Conservation (phyloP, 1,140 invertebrate species). For the Drosophila nannoptera region DNA sequence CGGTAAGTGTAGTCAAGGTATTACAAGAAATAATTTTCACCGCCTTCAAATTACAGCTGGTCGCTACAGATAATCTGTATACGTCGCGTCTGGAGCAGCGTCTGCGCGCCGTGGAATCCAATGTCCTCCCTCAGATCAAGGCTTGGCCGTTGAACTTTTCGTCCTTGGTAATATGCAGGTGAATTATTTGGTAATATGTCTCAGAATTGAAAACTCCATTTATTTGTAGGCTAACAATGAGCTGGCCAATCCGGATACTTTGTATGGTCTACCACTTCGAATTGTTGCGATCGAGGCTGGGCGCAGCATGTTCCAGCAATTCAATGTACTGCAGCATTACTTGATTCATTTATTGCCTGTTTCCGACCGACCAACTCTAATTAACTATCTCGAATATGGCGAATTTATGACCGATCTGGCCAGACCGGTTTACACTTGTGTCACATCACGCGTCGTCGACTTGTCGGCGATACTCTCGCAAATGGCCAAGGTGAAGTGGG, state of each 20-base stretch:
- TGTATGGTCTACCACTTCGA: constrained; percentile 91
- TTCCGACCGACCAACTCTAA: constrained; percentile 78
- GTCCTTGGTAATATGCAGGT: constrained; percentile 56
- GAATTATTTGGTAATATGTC: background rate
- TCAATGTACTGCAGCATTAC: constrained; percentile 89
- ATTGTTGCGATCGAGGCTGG: constrained; percentile 95
- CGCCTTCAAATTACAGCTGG: constrained; percentile 58
- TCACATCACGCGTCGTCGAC: constrained; percentile 89
- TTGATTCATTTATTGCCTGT: constrained; percentile 86
- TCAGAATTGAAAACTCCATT: background rate
- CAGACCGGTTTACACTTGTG: constrained; percentile 91
- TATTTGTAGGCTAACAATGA: constrained; percentile 80
- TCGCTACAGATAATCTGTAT: constrained; percentile 82
- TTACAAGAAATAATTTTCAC: background rate
- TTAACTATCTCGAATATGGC: constrained; percentile 79
- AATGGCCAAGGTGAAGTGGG: constrained; percentile 98
- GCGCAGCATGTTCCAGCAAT: constrained; percentile 92
- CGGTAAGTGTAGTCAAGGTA: constrained; percentile 80
- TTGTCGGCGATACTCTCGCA: constrained; percentile 86
- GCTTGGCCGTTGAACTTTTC: constrained; percentile 77
- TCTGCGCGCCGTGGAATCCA: constrained; percentile 88
- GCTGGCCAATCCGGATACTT: constrained; percentile 84
- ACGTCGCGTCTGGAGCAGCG: constrained; percentile 85
- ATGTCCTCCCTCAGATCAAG: constrained; percentile 78
- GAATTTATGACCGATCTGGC: constrained; percentile 83